phyloP scores from a whole-genome alignment of 2,888 invertebrate genomes.

The Callimorpha dominula region DNA sequence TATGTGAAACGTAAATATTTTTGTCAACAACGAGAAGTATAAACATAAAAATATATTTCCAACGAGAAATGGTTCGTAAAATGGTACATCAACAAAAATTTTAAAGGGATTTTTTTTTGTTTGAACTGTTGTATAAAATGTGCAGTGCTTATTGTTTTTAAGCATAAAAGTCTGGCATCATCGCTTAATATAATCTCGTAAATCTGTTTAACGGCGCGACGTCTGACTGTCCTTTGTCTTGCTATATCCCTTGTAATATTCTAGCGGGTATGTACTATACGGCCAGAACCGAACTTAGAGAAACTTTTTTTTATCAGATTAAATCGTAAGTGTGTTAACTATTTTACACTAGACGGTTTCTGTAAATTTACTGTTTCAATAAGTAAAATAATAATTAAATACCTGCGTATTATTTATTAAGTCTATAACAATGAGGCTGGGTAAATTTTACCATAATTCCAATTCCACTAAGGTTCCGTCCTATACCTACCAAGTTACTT shows the following conservation, averaged over 20 bases:
- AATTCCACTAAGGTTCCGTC: no score
- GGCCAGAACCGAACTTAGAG: not conserved
- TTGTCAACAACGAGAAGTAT: not conserved
- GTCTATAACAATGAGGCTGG: no score
- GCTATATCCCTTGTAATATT: conserved; percentile 53
- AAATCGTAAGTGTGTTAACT: not conserved
- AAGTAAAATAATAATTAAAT: no score
- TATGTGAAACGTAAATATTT: not conserved
- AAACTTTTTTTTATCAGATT: not conserved
- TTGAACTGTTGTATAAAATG: conserved; percentile 22
- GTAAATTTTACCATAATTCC: no score
- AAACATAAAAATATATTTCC: not conserved
- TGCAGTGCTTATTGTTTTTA: conserved; percentile 40
- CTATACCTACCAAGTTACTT: no score
- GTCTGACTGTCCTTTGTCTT: conserved; percentile 56
- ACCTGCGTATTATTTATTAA: no score
- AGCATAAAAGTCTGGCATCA: conserved; percentile 30
- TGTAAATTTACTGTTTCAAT: no score
- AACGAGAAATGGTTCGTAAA: not conserved
- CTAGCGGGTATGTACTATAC: not conserved
- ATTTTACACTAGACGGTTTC: no score
- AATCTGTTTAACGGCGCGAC: conserved; percentile 53
- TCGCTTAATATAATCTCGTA: conserved; percentile 45
- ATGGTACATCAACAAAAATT: not conserved
- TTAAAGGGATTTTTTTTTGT: not conserved